Percentiles rank a stretch among this genome's conserved stretches.
Evolutionary conservation across 2,113 vertebrate species (phyloP).

Genomic region (Baryphthengus martii): DNA sequence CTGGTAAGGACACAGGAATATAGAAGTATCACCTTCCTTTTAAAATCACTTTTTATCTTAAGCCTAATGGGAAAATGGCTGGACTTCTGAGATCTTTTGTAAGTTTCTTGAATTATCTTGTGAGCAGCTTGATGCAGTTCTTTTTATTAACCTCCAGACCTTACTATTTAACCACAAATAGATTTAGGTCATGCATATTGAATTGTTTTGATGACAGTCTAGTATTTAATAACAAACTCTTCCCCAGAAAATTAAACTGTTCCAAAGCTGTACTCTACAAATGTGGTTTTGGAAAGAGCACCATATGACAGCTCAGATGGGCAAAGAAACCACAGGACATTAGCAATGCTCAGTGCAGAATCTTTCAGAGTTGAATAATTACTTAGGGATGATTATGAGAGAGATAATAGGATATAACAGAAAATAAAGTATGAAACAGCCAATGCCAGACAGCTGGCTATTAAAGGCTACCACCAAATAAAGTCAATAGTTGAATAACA

Average conservation of each 20-base stretch:
- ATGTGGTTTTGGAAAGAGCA: slow-evolving; percentile 49
- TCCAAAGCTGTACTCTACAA: slow-evolving; percentile 37
- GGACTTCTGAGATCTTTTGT: background rate
- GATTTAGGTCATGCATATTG: slow-evolving; percentile 48
- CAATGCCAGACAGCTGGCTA: background rate
- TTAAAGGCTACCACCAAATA: background rate
- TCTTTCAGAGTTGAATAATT: background rate
- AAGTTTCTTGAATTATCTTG: slow-evolving; percentile 32
- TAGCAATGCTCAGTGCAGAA: background rate
- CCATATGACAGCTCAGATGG: slow-evolving; percentile 47
- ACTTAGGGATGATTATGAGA: background rate
- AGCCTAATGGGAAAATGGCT: slow-evolving; percentile 3
- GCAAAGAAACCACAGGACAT: slow-evolving; percentile 30
- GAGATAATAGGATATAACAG: background rate
- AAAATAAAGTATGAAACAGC: background rate
- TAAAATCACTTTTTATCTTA: background rate
- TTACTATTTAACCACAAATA: slow-evolving; percentile 63
- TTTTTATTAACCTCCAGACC: slow-evolving; percentile 53
- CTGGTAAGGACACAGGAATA: background rate
- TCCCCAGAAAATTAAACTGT: slow-evolving; percentile 49
- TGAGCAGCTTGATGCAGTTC: slow-evolving; percentile 44
- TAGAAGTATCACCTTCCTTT: background rate
- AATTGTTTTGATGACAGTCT: slow-evolving; percentile 54
- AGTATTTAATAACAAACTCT: slow-evolving; percentile 45
- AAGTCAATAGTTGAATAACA: background rate